Evolutionary conservation across 2,113 vertebrate species (phyloP).

Genomic region (Halcyon malimbica): DNA sequence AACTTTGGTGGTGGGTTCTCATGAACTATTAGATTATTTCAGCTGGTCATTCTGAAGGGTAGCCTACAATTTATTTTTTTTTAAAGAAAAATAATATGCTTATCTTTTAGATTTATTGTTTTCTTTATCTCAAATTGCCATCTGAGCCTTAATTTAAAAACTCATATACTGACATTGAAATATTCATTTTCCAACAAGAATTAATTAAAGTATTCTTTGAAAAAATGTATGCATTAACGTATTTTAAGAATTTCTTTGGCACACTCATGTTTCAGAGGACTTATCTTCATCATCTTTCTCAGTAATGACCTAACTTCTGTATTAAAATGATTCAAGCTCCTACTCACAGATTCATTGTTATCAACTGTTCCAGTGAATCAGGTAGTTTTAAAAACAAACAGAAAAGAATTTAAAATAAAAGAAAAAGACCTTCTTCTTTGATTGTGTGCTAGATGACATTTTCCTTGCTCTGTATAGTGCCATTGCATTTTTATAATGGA

Average conservation of each 20-base stretch:
- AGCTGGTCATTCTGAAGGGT: background rate
- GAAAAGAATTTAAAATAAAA: constrained; percentile 52
- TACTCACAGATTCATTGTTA: constrained; percentile 67
- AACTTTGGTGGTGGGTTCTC: background rate
- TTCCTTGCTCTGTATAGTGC: constrained; percentile 62
- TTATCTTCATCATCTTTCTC: constrained; percentile 62
- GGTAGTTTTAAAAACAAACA: constrained; percentile 69
- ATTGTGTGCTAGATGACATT: constrained; percentile 72
- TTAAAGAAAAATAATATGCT: background rate
- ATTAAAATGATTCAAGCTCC: constrained; percentile 69
- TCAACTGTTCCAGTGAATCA: constrained; percentile 63
- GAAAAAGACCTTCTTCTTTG: constrained; percentile 57
- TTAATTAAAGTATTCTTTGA: constrained; percentile 68
- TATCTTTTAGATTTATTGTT: background rate
- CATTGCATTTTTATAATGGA: constrained; percentile 76
- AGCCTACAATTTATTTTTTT: background rate
- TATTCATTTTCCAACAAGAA: constrained; percentile 32
- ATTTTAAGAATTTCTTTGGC: constrained; percentile 70
- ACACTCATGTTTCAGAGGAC: constrained; percentile 59
- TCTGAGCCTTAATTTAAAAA: constrained; percentile 6
- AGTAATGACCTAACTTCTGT: constrained; percentile 65
- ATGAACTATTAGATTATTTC: background rate
- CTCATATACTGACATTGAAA: background rate
- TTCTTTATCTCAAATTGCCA: constrained; percentile 33
- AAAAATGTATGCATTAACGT: constrained; percentile 57